Conservation (phyloP, 2,113 vertebrate species). For the Psettodes erumei region DNA sequence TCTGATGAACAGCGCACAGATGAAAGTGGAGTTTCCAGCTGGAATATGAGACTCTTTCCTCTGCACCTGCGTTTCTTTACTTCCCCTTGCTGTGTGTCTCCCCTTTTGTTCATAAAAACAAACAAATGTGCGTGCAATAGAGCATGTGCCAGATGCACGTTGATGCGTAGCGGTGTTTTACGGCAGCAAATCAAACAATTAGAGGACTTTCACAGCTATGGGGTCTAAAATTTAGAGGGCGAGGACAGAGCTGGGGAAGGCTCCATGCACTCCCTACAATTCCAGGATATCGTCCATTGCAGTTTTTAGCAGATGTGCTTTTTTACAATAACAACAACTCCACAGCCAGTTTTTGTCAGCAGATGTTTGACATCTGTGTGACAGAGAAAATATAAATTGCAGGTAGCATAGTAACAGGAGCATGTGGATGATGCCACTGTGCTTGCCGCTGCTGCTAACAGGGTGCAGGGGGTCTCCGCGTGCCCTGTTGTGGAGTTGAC, state of each 20-base stretch:
- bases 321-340: neutral
- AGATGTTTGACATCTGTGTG: conserved; percentile 43
- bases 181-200: conserved; percentile 12
- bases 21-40: conserved; percentile 34
- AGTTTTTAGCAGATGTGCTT: too few relatives aligned
- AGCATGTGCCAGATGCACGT: neutral
- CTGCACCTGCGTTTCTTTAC: conserved; percentile 40
- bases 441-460: conserved; percentile 13
- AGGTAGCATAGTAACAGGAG: conserved; percentile 34
- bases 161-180: conserved; percentile 1
- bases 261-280: neutral
- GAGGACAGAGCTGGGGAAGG: neutral
- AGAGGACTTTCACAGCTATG: conserved; percentile 8
- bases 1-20: conserved; percentile 44
- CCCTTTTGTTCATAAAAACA: neutral
- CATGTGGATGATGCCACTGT: conserved; percentile 14
- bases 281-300: neutral
- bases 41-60: conserved; percentile 30
- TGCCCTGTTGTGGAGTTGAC: conserved; percentile 7
- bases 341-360: conserved; percentile 14
- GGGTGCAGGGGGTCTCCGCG: conserved; percentile 15
- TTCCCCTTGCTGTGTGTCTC: neutral
- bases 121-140: neutral
- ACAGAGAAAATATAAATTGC: conserved; percentile 45
- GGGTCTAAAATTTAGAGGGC: neutral